phyloP scores from a whole-genome alignment of 2,797 vertebrate genomes.

The Zenarchopterus dispar region DNA sequence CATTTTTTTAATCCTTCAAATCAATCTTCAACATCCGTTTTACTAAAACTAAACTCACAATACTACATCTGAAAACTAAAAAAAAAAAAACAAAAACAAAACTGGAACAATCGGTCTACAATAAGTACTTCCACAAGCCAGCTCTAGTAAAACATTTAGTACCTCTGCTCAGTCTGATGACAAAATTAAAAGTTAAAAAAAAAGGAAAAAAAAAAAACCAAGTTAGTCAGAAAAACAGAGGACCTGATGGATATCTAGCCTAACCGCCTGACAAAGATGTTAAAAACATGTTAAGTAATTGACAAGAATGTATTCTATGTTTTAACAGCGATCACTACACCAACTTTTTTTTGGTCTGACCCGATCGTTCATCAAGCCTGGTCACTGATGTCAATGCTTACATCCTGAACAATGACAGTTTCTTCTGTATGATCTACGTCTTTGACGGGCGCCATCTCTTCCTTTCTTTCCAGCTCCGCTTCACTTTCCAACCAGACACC shows the following conservation, averaged over 20 bases:
- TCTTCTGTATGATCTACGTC: conserved; percentile 6
- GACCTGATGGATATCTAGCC: conserved; percentile 48
- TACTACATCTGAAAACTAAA: conserved; percentile 46
- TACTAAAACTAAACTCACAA: conserved; percentile 41
- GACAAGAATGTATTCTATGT: conserved; percentile 47
- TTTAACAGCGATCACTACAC: conserved; percentile 52
- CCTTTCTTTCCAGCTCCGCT: conserved; percentile 1
- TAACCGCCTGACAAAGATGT: conserved; percentile 50
- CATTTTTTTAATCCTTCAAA: conserved; percentile 1
- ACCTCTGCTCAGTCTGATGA: conserved; percentile 28
- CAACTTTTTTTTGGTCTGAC: conserved; percentile 38
- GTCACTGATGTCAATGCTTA: conserved; percentile 27
- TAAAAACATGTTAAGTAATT: conserved; percentile 54
- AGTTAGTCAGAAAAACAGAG: conserved; percentile 49
- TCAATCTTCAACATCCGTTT: conserved; percentile 11
- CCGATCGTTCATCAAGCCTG: conserved; percentile 46
- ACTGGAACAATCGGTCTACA: conserved; percentile 39
- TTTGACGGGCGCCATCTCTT: conserved; percentile 1
- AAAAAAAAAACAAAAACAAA: conserved; percentile 46
- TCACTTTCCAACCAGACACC: background rate
- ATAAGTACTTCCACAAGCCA: conserved; percentile 48
- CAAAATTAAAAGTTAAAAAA: conserved; percentile 20
- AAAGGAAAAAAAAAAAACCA: conserved; percentile 28
- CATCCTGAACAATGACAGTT: conserved; percentile 20
- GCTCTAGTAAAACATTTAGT: conserved; percentile 20